A percentile compares a stretch with the other conserved stretches of the same genome.
Evolutionary conservation across 1,140 invertebrate genomes (phyloP).

Genomic region (Acromyrmex heyeri): DNA sequence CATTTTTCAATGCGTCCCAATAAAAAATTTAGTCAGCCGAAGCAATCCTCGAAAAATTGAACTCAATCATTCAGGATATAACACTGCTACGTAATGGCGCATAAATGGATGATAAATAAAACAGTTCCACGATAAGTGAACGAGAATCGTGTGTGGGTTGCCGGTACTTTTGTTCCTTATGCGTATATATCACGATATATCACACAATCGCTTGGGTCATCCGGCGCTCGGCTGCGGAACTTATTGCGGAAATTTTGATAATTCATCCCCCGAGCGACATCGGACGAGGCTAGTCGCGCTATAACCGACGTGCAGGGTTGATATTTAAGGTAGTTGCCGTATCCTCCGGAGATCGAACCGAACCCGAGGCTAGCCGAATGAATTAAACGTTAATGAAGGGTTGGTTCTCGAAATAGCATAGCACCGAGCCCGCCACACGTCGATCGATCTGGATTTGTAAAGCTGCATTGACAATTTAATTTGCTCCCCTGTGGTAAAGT

Average conservation of each 20-base stretch:
- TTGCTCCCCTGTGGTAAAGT: neutral
- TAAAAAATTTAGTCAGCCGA: constrained; percentile 22
- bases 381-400: constrained; percentile 62
- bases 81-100: constrained; percentile 23
- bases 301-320: constrained; percentile 20
- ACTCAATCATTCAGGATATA: constrained; percentile 62
- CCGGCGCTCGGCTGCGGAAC: constrained; percentile 39
- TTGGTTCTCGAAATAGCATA: constrained; percentile 40
- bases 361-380: constrained; percentile 40
- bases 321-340: constrained; percentile 60
- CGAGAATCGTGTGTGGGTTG: neutral
- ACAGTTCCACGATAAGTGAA: neutral
- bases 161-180: constrained; percentile 21
- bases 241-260: constrained; percentile 76
- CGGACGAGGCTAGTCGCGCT: neutral
- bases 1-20: constrained; percentile 17
- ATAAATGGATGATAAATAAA: constrained; percentile 61
- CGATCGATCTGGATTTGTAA: constrained; percentile 20
- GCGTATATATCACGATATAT: constrained; percentile 23
- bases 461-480: constrained; percentile 26
- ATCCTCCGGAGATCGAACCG: constrained; percentile 56
- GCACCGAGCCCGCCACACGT: neutral
- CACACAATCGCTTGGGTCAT: neutral
- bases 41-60: constrained; percentile 22
- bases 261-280: constrained; percentile 66